Evolutionary conservation across 2,797 vertebrate genomes (phyloP).

Genomic region (Gadopsis bispinosus): DNA sequence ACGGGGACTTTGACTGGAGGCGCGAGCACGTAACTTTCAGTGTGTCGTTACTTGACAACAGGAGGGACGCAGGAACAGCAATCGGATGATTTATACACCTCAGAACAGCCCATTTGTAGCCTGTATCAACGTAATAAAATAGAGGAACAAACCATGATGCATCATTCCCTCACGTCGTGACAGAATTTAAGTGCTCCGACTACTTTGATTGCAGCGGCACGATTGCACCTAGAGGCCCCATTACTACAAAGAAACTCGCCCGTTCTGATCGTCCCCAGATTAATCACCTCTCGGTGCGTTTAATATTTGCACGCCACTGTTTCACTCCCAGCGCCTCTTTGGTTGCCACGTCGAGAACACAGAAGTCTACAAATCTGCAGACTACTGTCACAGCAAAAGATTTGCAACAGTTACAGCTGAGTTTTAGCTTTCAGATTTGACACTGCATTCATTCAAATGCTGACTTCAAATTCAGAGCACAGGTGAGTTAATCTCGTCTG

Average conservation of each 20-base stretch:
- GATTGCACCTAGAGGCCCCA: background rate
- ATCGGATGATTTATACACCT: background rate
- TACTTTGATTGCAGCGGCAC: background rate
- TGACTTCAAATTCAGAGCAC: background rate
- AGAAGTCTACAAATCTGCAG: background rate
- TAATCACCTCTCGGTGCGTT: conserved; percentile 9
- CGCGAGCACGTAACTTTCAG: background rate
- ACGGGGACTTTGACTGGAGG: background rate
- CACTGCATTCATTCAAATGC: background rate
- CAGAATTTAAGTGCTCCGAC: background rate
- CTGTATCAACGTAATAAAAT: background rate
- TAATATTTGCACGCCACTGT: background rate
- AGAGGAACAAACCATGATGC: background rate
- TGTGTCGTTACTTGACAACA: background rate
- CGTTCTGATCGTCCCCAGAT: background rate
- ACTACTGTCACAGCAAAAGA: conserved; percentile 41
- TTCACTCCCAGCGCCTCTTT: background rate
- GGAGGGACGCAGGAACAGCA: background rate
- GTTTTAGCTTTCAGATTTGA: background rate
- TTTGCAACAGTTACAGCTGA: background rate
- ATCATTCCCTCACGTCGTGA: background rate
- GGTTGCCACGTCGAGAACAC: background rate
- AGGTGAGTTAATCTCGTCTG: conserved; percentile 9
- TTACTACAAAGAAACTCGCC: background rate
- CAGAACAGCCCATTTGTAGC: background rate